Conservation (phyloP, 2,113 vertebrate genomes). For the Rattus norvegicus region DNA sequence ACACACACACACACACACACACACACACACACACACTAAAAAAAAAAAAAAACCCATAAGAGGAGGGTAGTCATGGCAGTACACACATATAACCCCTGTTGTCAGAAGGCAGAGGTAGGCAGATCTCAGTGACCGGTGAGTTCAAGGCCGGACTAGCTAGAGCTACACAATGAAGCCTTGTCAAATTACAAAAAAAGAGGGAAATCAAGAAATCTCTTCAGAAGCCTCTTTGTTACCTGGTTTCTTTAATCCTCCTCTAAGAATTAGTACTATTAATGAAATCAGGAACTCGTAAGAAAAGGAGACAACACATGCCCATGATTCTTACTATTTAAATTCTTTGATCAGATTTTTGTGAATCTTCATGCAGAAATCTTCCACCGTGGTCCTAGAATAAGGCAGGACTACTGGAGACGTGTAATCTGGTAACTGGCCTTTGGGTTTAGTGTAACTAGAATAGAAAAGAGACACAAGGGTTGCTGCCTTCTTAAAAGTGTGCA, state of each 20-base stretch:
- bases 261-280: not conserved
- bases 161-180: not conserved
- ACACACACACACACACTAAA: too few relatives aligned
- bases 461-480: conserved; percentile 10
- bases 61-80: too few relatives aligned
- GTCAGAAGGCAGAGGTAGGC: not conserved
- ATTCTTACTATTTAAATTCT: conserved; percentile 99
- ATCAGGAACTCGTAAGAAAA: conserved; percentile 15
- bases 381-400: conserved; percentile 91
- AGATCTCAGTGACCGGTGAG: not conserved
- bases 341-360: conserved; percentile 99
- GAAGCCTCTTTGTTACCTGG: not conserved
- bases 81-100: not conserved
- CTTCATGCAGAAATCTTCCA: conserved; percentile 98
- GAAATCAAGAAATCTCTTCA: not conserved
- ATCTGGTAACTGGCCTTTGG: conserved; percentile 99
- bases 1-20: too few relatives aligned
- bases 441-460: conserved; percentile 96
- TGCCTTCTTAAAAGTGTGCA: not conserved
- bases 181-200: not conserved
- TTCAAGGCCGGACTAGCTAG: not conserved
- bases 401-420: conserved; percentile 97
- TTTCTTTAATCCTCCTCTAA: conserved; percentile 27
- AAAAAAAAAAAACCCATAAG: too few relatives aligned
- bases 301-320: not conserved